Conservation (phyloP, 2,888 invertebrate species). For the Drosophila recens region DNA sequence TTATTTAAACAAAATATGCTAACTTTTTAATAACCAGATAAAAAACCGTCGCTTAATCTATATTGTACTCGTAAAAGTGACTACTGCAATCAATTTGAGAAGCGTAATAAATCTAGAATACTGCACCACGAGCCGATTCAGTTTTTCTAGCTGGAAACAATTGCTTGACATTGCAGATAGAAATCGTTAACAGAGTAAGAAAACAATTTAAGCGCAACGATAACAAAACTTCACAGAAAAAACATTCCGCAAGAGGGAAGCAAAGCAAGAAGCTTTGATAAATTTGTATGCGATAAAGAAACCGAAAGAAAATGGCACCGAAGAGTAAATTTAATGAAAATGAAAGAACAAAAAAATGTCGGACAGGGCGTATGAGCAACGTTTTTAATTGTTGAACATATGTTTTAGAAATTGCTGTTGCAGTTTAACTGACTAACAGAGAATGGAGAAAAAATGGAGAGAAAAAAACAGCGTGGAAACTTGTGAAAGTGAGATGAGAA, state of each 20-base stretch:
- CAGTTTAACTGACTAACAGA: conserved; percentile 50
- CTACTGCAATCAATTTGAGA: conserved; percentile 29
- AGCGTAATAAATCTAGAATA: conserved; percentile 22
- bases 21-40: neutral
- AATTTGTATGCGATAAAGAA: conserved; percentile 40
- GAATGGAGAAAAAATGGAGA: neutral
- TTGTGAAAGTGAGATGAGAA: conserved; percentile 1
- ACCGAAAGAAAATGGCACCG: conserved; percentile 25
- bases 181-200: conserved; percentile 44
- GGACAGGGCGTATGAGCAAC: conserved; percentile 68
- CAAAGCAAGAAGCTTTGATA: conserved; percentile 35
- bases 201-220: conserved; percentile 36
- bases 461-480: neutral
- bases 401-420: conserved; percentile 67
- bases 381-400: conserved; percentile 74
- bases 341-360: conserved; percentile 7
- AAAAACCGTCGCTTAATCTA: neutral
- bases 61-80: conserved; percentile 5
- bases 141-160: conserved; percentile 23
- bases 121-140: conserved; percentile 5
- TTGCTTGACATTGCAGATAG: conserved; percentile 20
- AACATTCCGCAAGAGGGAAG: conserved; percentile 1
- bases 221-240: conserved; percentile 11
- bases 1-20: neutral
- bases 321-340: conserved; percentile 23